These are phyloP conservation scores for Chelonus insularis DNA, from an alignment of 1,140 invertebrate genomes.

Conservation along the genomic window DNA sequence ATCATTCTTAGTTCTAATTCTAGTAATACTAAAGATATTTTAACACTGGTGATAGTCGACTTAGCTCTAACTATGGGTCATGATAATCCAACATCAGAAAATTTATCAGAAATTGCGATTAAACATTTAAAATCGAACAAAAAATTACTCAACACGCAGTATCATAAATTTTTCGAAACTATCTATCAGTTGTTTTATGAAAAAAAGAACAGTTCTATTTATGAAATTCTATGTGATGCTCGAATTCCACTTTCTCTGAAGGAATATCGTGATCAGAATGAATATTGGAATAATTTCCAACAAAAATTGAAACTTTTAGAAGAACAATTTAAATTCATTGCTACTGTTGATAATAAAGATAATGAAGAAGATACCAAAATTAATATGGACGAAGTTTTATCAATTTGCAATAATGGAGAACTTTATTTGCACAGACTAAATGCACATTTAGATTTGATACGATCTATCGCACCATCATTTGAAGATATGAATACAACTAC, in stretches of 20 bases:
- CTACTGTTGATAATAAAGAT: neutral
- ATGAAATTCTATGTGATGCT: conserved; percentile 40
- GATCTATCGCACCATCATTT: conserved; percentile 36
- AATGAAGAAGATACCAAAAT: conserved; percentile 28
- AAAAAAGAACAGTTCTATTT: conserved; percentile 30
- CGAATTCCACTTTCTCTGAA: conserved; percentile 38
- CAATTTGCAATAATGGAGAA: conserved; percentile 32
- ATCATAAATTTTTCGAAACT: conserved; percentile 37
- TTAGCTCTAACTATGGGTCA: conserved; percentile 43
- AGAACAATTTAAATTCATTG: conserved; percentile 17
- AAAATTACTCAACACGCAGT: conserved; percentile 36
- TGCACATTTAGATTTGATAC: conserved; percentile 40
- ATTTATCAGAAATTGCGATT: conserved; percentile 42
- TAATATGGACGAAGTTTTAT: conserved; percentile 32
- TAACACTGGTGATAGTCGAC: conserved; percentile 45
- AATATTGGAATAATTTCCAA: conserved; percentile 41
- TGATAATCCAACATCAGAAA: conserved; percentile 33
- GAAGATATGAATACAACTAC: conserved; percentile 24
- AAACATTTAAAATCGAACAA: conserved; percentile 44
- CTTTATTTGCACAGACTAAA: conserved; percentile 42
- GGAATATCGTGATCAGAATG: conserved; percentile 37
- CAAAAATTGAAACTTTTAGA: conserved; percentile 26
- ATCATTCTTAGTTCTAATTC: conserved; percentile 31
- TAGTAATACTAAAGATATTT: conserved; percentile 37
- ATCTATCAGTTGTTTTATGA: conserved; percentile 43